Percentiles rank a stretch among this genome's conserved stretches.
Conservation (phyloP, 2,113 vertebrate genomes). For the Siniperca chuatsi region DNA sequence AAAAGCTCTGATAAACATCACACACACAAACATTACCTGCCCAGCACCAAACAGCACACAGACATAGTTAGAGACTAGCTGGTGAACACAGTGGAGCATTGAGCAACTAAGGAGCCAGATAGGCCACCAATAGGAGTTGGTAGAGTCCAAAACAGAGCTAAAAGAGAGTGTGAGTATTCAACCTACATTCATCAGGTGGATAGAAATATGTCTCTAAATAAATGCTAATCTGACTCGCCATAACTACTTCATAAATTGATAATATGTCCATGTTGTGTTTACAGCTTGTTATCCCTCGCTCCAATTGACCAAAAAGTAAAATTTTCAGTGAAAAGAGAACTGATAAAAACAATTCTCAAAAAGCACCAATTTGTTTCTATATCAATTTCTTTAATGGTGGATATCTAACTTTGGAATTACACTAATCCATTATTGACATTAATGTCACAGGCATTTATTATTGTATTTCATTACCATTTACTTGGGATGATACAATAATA, state of each 20-base stretch:
- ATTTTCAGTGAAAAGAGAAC: too few relatives aligned
- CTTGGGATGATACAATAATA: background rate
- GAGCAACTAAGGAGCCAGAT: background rate
- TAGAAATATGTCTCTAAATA: background rate
- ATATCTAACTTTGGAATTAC: background rate
- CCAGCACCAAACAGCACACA: background rate
- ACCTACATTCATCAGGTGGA: background rate
- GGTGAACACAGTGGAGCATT: background rate
- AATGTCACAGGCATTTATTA: background rate
- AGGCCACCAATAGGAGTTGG: background rate
- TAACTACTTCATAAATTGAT: background rate
- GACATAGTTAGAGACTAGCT: background rate
- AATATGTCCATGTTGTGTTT: background rate
- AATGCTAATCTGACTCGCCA: background rate
- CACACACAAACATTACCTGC: background rate
- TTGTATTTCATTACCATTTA: background rate
- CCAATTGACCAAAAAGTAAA: too few relatives aligned
- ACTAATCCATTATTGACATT: background rate
- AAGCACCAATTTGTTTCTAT: background rate
- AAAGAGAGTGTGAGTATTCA: background rate
- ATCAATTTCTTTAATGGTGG: background rate
- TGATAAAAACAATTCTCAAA: background rate
- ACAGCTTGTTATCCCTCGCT: background rate
- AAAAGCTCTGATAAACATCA: too few relatives aligned
- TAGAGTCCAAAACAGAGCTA: conserved; percentile 1